A percentile compares a stretch with the other conserved stretches of the same genome.
Conservation (phyloP, 2,797 vertebrate genomes). For the Garrulus glandarius region DNA sequence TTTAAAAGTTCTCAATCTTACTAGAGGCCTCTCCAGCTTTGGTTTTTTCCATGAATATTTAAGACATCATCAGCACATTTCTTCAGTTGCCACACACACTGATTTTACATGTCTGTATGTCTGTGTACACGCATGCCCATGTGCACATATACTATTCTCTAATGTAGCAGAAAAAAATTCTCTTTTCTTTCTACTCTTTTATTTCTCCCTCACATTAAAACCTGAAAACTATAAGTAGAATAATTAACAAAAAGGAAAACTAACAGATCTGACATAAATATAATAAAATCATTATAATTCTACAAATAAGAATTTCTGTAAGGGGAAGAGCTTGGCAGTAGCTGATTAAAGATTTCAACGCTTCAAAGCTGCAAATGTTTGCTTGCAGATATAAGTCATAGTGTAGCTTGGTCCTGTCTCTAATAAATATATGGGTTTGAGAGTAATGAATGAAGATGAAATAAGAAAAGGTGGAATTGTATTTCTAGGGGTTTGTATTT, state of each 20-base stretch:
- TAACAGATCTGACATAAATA: background rate
- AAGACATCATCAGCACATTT: background rate
- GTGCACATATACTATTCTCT: fast-evolving
- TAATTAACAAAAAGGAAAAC: background rate
- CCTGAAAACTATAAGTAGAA: background rate
- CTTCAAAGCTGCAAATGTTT: background rate
- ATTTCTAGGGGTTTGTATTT: background rate
- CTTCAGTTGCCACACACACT: background rate
- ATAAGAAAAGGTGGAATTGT: background rate
- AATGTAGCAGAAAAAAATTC: background rate
- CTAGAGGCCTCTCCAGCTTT: background rate
- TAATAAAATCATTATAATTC: background rate
- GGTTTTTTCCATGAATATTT: background rate
- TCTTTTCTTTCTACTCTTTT: background rate
- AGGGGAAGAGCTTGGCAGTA: fast-evolving
- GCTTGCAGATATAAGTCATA: background rate
- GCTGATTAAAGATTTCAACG: background rate
- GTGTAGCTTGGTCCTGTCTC: background rate
- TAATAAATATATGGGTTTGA: background rate
- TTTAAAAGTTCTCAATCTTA: background rate
- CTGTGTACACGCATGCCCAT: fast-evolving
- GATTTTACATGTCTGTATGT: background rate
- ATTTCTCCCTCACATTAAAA: background rate
- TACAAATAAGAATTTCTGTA: background rate
- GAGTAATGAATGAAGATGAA: background rate